Evolutionary conservation across 2,888 invertebrate genomes (phyloP).

Genomic region (Candidula unifasciata): DNA sequence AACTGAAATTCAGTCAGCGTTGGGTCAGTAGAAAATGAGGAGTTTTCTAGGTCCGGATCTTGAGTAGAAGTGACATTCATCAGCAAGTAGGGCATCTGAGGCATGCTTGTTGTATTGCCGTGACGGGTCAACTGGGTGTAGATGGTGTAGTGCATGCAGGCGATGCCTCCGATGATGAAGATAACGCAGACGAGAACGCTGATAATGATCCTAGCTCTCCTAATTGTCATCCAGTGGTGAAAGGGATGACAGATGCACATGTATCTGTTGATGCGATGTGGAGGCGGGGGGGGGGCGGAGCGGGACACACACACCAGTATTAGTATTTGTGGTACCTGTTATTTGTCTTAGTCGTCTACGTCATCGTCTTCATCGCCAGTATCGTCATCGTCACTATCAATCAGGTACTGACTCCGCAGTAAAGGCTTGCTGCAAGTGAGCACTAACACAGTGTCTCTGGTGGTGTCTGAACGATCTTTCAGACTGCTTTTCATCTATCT

Average conservation of each 20-base stretch:
- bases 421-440: no score
- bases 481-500: no score
- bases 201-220: constrained; percentile 64
- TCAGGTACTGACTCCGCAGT: no score
- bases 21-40: neutral
- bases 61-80: constrained; percentile 25
- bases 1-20: constrained; percentile 37
- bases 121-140: constrained; percentile 33
- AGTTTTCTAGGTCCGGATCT: neutral
- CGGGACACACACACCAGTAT: no score
- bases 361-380: no score
- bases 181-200: constrained; percentile 60
- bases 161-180: constrained; percentile 60
- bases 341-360: no score
- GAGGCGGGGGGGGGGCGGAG: no score
- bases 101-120: neutral
- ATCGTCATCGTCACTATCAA: no score
- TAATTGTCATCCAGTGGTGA: constrained; percentile 71
- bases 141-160: constrained; percentile 62
- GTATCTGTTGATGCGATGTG: constrained; percentile 57
- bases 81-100: neutral
- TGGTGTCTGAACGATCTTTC: no score
- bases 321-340: no score
- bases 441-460: no score
- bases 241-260: constrained; percentile 75